Percentiles rank a stretch among this genome's conserved stretches.
These are phyloP conservation scores for Trichogramma evanescens DNA, from an alignment of 2,888 invertebrate genomes.

Conservation along the genomic window DNA sequence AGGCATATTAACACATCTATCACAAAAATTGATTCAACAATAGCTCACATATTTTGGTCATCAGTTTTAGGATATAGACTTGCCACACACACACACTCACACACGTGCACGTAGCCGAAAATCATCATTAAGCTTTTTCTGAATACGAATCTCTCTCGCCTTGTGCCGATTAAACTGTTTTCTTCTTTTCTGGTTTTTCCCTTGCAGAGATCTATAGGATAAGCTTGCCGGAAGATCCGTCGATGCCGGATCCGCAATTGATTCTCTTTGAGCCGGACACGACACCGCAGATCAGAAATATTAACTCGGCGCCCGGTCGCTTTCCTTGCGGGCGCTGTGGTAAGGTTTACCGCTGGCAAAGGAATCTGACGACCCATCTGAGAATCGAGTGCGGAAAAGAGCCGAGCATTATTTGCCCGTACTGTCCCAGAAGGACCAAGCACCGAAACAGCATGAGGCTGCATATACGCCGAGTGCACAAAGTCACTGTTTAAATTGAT, in stretches of 20 bases:
- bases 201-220: constrained; percentile 15
- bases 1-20: no score
- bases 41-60: no score
- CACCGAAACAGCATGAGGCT: constrained; percentile 52
- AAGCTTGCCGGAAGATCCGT: background rate
- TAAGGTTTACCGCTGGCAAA: constrained; percentile 54
- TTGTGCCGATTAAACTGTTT: no score
- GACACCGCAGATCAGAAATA: background rate
- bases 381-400: constrained; percentile 55
- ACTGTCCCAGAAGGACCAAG: constrained; percentile 49
- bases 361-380: constrained; percentile 55
- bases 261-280: background rate
- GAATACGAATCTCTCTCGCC: no score
- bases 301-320: constrained; percentile 27
- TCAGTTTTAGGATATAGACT: no score
- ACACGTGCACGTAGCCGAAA: constrained; percentile 9
- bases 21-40: no score
- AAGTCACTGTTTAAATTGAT: constrained; percentile 4
- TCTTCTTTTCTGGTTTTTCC: background rate
- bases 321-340: constrained; percentile 53
- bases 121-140: no score
- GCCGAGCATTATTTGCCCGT: constrained; percentile 52
- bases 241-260: background rate
- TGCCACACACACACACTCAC: no score
- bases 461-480: constrained; percentile 47